These are phyloP conservation scores for Papilio machaon DNA, from an alignment of 1,140 invertebrate species.

Conservation along the genomic window DNA sequence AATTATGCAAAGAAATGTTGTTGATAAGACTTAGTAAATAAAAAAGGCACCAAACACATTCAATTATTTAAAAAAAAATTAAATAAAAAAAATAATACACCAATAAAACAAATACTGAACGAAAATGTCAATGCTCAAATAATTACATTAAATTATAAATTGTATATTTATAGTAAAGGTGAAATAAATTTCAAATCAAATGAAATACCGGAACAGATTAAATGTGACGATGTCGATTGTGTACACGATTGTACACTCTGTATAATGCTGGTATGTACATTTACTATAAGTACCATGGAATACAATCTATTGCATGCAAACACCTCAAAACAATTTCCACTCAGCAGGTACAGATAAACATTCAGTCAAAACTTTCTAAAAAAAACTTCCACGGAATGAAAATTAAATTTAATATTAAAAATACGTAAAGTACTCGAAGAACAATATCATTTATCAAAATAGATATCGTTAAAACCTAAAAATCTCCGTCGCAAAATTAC, in stretches of 20 bases:
- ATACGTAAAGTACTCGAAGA: constrained; percentile 78
- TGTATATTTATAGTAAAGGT: constrained; percentile 35
- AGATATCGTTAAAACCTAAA: constrained; percentile 67
- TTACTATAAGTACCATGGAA: constrained; percentile 46
- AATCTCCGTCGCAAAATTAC: constrained; percentile 75
- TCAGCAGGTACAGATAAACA: constrained; percentile 67
- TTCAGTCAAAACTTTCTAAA: constrained; percentile 68
- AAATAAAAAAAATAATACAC: constrained; percentile 68
- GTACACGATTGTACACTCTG: constrained; percentile 38
- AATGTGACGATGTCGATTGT: constrained; percentile 66
- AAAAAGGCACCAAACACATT: constrained; percentile 76
- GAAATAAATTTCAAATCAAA: constrained; percentile 34
- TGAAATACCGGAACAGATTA: constrained; percentile 41
- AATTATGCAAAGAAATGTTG: constrained; percentile 34
- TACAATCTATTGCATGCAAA: constrained; percentile 47
- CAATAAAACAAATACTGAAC: constrained; percentile 71
- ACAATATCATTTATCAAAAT: constrained; percentile 73
- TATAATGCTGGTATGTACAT: constrained; percentile 60
- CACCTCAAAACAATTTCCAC: constrained; percentile 48
- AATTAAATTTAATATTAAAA: constrained; percentile 69
- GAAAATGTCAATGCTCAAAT: constrained; percentile 59
- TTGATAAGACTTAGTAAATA: constrained; percentile 31
- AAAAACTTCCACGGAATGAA: constrained; percentile 79
- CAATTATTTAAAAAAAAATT: constrained; percentile 54
- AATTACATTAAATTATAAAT: constrained; percentile 43